Evolutionary conservation across 2,113 vertebrate species (phyloP), one percentile per base, ranked within the genome.

Genomic region (Butorides virescens): DNA sequence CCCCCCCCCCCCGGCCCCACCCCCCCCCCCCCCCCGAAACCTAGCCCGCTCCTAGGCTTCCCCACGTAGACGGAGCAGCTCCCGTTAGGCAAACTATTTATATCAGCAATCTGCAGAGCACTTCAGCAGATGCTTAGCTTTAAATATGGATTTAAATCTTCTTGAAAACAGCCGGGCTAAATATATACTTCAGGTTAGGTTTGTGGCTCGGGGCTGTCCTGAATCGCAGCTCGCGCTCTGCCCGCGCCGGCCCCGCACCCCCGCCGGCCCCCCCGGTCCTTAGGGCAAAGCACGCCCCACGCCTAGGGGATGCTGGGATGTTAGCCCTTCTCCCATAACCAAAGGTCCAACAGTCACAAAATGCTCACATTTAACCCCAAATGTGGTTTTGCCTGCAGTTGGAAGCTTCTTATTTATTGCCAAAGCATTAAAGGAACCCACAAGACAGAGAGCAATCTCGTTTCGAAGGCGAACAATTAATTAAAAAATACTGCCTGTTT

Each of bases 91-190:
- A 20, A 39, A n/a, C 93, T 96, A 93, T 94, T 96, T 92, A 86
- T 95, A 92, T 49, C 79, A 23, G 82, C 78, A 55, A 80, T 63
- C 83, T 19, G 13, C 87, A 50, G 39, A 2, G 90, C 73, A 16
- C 86, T 91, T 49, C 88, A 92, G 27, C 92, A 94, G 95, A 96
- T 94, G 95, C 95, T 90, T 36, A 81, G 88, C 92, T 95, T 95
- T 94, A 96, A 94, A 95, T 90, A 93, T 46, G 88, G 83, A 81
- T 91, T 75, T 93, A 89, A 89, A 93, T 58, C 86, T 84, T 56
- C 90, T 67, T 65, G 88, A 79, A 91, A 94, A 59, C 88, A 96
- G 77, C 61, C 73, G 14, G 49, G 80, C 95, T 96, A 96, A 96
- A 94, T 88, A 97, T 92, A 93, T 4, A 53, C 87, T 23, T 26